phyloP scores from a whole-genome alignment of 2,113 vertebrate genomes.

The Baryphthengus martii region DNA sequence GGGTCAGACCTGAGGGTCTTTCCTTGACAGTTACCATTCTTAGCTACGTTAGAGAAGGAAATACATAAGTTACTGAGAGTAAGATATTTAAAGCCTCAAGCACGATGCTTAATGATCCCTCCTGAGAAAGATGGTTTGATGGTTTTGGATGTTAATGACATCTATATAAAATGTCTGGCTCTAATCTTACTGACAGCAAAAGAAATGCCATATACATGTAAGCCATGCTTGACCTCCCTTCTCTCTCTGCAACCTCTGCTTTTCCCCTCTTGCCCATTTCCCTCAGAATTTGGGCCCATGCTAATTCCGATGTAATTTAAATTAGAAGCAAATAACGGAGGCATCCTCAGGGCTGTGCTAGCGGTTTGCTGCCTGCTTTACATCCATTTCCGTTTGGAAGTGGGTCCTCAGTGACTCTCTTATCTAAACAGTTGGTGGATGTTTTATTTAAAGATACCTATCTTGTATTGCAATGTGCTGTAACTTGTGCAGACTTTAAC shows the following conservation, averaged over 20 bases:
- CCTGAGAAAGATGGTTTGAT: neutral
- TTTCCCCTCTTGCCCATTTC: neutral
- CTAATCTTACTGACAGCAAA: neutral
- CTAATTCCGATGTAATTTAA: neutral
- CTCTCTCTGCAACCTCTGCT: neutral
- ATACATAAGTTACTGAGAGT: neutral
- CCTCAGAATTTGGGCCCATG: neutral
- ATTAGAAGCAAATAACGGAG: neutral
- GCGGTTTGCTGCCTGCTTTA: neutral
- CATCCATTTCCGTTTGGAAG: neutral
- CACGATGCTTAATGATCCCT: neutral
- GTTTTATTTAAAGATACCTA: constrained; percentile 10
- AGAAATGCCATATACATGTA: neutral
- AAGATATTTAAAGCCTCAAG: neutral
- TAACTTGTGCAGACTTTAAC: neutral
- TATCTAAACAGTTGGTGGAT: constrained; percentile 5
- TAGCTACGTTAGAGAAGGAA: neutral
- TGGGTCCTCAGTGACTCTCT: neutral
- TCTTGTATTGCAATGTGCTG: neutral
- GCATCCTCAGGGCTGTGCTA: neutral
- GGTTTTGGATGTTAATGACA: neutral
- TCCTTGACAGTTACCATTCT: neutral
- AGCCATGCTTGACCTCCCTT: neutral
- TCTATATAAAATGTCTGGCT: neutral
- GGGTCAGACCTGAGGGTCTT: neutral